Evolutionary conservation across 2,113 vertebrate genomes (phyloP).

Genomic region (Triplophysa tibetana): DNA sequence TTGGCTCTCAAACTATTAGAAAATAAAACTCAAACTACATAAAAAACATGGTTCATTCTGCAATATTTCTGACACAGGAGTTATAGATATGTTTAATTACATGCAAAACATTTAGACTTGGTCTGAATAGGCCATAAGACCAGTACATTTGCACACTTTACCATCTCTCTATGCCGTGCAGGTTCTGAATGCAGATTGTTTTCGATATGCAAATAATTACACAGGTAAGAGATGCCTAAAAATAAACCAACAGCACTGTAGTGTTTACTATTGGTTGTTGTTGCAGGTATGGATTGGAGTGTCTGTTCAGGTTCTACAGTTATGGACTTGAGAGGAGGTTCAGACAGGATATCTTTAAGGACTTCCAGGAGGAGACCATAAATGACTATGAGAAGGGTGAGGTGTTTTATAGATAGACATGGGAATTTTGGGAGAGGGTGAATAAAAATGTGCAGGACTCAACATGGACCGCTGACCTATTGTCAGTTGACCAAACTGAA

Average conservation of each 20-base stretch:
- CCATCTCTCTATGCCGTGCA: neutral
- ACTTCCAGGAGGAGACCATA: conserved; percentile 96
- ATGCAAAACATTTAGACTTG: too few species aligned
- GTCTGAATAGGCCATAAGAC: too few species aligned
- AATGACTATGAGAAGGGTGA: conserved; percentile 92
- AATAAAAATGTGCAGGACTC: too few species aligned
- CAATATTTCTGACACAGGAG: too few species aligned
- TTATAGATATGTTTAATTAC: too few species aligned
- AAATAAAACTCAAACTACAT: too few species aligned
- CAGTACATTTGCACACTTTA: neutral
- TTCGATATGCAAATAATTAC: neutral
- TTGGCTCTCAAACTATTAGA: too few species aligned
- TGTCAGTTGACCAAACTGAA: too few species aligned
- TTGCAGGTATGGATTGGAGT: conserved; percentile 92
- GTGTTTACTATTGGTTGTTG: conserved; percentile 1
- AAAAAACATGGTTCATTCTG: too few species aligned
- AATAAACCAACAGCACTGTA: neutral
- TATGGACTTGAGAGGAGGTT: conserved; percentile 96
- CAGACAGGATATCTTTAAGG: conserved; percentile 89
- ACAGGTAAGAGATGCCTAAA: neutral
- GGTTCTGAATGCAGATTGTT: neutral
- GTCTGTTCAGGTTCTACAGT: conserved; percentile 97
- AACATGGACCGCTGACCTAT: too few species aligned
- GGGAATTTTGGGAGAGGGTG: too few species aligned
- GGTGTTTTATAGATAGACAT: neutral